A percentile compares a stretch with the other conserved stretches of the same genome.
phyloP scores from a whole-genome alignment of 2,113 vertebrate species.

The Hiodon alosoides region DNA sequence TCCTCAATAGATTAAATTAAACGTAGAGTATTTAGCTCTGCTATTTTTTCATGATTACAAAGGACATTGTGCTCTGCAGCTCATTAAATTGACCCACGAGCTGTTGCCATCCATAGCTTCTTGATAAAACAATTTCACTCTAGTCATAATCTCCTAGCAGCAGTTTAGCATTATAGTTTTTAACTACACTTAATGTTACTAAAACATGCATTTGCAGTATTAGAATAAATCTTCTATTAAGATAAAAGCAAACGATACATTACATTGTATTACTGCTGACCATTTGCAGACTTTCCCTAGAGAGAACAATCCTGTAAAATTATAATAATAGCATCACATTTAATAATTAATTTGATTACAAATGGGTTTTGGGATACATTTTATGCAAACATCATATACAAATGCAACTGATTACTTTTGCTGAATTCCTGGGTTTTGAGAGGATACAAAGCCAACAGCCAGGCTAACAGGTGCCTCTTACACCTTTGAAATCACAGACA shows the following conservation, averaged over 20 bases:
- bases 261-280: slow-evolving; percentile 31
- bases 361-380: slow-evolving; percentile 21
- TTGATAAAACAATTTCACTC: slow-evolving; percentile 51
- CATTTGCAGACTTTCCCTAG: slow-evolving; percentile 39
- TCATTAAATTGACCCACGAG: slow-evolving; percentile 39
- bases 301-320: slow-evolving; percentile 19
- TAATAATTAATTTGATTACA: slow-evolving; percentile 28
- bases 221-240: slow-evolving; percentile 58
- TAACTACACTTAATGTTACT: slow-evolving; percentile 59
- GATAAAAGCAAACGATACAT: slow-evolving; percentile 61
- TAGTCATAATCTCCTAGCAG: slow-evolving; percentile 58
- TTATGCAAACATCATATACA: slow-evolving; percentile 38
- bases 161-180: slow-evolving; percentile 65
- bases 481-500: slow-evolving; percentile 7
- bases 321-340: slow-evolving; percentile 31
- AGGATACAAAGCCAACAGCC: slow-evolving; percentile 5
- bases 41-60: slow-evolving; percentile 64
- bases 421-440: slow-evolving; percentile 21
- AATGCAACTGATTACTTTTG: slow-evolving; percentile 43
- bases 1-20: slow-evolving; percentile 66
- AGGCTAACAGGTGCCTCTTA: slow-evolving; percentile 8
- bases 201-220: slow-evolving; percentile 60
- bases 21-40: slow-evolving; percentile 61
- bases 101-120: slow-evolving; percentile 38
- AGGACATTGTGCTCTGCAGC: slow-evolving; percentile 48